Evolutionary conservation across 2,888 invertebrate genomes (phyloP), one percentile per base, ranked within the genome.

Genomic region (Ormyrus rosae): DNA sequence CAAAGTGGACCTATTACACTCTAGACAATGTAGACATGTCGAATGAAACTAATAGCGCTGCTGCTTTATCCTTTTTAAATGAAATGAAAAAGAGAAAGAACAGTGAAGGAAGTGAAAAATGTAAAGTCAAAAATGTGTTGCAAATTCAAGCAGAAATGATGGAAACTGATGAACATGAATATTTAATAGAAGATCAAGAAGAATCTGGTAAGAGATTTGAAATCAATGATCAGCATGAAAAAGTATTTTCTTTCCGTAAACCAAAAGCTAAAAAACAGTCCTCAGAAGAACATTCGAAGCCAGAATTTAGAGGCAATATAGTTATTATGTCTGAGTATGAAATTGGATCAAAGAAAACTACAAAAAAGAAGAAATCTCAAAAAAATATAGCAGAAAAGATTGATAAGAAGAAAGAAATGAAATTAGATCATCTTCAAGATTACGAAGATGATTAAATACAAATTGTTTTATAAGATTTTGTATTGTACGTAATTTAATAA

Each of bases 291-390:
- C 86, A 90, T n/a, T 86, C 87, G 48, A 92, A 92, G 81, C 90
- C 93, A 6, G 91, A 93, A 71, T 94, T 95, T 85, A 93, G 93
- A 86, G 94, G 93, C 81, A 94, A 94, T 77, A 96, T 95, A 91
- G 88, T 96, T 64, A 91, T 96, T 0, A 95, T 96, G 95, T 96
- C 96, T 0, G 96, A 96, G 86, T 96, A 96, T 92, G 93, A 96
- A 13, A 93, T 96, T 78, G 96, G 96, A 86, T 91, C 91, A 78
- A 93, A 91, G 80, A 92, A 91, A 87, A 89, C 84, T 56, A 84
- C 68, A 51, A 81, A 83, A 9, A 84, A 84, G 55, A 84, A 83
- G 64, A 77, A 74, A 48, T 81, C 19, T 6, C 61, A 50, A n/a
- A 83, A 80, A 45, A 83, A 72, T 34, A 82, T 72, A 65, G 6